These are phyloP conservation scores for Seira musarum DNA, from an alignment of 2,888 invertebrate species.

Conservation along the genomic window DNA sequence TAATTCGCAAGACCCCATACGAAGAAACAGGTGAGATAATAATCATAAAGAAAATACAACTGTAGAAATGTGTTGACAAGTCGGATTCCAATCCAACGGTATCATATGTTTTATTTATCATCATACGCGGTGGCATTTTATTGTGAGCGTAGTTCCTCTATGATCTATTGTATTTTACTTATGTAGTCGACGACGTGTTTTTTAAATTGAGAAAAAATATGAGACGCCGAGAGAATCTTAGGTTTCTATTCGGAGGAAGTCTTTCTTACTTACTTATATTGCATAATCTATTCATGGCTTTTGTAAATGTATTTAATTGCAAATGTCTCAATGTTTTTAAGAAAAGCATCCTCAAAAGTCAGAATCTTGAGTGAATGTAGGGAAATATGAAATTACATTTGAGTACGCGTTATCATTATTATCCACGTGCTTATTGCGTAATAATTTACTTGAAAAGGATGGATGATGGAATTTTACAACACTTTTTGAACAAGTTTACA, in stretches of 20 bases:
- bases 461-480: too few relatives aligned
- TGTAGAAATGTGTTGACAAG: conserved; percentile 51
- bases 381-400: too few relatives aligned
- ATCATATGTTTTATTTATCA: conserved; percentile 39
- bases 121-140: conserved; percentile 22
- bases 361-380: too few relatives aligned
- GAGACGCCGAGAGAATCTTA: neutral
- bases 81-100: conserved; percentile 59
- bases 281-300: conserved; percentile 10
- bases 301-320: conserved; percentile 10
- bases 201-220: neutral
- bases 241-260: neutral
- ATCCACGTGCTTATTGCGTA: conserved; percentile 12
- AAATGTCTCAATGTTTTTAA: too few relatives aligned
- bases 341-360: too few relatives aligned
- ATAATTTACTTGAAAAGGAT: too few relatives aligned
- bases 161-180: conserved; percentile 4
- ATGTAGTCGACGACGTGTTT: neutral
- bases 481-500: neutral
- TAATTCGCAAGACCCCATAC: conserved; percentile 47
- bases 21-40: conserved; percentile 55
- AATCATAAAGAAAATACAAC: conserved; percentile 45
- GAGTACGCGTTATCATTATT: neutral
- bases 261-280: neutral
- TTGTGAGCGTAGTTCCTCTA: neutral